Evolutionary conservation across 2,797 vertebrate genomes (phyloP).

Genomic region (Clarias laeviceps): DNA sequence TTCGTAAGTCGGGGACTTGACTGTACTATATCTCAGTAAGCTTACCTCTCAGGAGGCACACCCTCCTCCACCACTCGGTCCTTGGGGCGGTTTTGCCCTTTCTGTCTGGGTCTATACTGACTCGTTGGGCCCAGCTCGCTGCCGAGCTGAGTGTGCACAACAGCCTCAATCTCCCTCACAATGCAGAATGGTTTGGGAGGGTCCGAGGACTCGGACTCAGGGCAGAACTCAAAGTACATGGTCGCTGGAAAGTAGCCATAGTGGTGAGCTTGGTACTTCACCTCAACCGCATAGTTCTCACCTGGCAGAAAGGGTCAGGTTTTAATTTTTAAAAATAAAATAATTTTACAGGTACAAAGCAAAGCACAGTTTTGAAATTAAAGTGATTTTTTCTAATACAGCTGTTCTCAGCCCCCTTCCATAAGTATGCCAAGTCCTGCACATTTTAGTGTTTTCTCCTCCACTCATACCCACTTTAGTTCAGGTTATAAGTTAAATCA

Average conservation of each 20-base stretch:
- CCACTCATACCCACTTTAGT: not conserved
- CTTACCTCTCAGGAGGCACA: conserved; percentile 73
- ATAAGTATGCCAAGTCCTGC: too few relatives aligned
- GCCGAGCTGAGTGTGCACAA: conserved; percentile 73
- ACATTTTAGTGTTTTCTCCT: not conserved
- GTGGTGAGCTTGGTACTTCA: conserved; percentile 69
- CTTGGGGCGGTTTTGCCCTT: conserved; percentile 55
- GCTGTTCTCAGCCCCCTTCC: too few relatives aligned
- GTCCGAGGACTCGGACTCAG: conserved; percentile 63
- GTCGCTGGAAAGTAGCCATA: conserved; percentile 78
- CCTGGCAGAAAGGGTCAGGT: conserved; percentile 64
- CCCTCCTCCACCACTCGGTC: conserved; percentile 72
- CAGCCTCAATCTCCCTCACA: conserved; percentile 77
- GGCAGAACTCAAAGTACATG: conserved; percentile 81
- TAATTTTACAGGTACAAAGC: not conserved
- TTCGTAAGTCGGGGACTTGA: too few relatives aligned
- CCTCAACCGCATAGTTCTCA: conserved; percentile 71
- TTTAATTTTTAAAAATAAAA: not conserved
- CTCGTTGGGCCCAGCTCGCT: conserved; percentile 77
- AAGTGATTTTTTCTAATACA: not conserved
- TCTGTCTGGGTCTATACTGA: conserved; percentile 74
- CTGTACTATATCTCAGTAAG: not conserved
- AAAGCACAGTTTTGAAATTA: not conserved
- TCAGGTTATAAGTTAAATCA: too few relatives aligned
- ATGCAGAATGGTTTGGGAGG: conserved; percentile 76